A percentile compares a stretch with the other conserved stretches of the same genome.
These are phyloP conservation scores for Sphaeridia pumilis DNA, from an alignment of 2,888 invertebrate species.

Conservation along the genomic window DNA sequence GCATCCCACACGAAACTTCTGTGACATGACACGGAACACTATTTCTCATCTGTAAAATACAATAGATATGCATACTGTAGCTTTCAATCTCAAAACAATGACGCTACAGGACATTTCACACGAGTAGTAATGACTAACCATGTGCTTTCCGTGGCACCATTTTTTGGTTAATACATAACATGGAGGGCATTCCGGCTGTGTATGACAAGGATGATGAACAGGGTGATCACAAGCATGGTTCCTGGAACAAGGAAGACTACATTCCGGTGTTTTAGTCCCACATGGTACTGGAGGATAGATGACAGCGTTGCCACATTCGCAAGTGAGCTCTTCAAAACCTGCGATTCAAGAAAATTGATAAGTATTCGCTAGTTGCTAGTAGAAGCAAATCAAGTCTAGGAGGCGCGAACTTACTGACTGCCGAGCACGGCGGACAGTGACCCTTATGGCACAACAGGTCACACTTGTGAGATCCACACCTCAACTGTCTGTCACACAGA, in stretches of 20 bases:
- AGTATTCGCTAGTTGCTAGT: too few species aligned
- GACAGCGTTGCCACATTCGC: constrained; percentile 79
- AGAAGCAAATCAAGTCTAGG: too few species aligned
- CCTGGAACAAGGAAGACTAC: constrained; percentile 63
- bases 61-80: neutral
- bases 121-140: constrained; percentile 41
- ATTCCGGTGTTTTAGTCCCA: constrained; percentile 73
- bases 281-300: constrained; percentile 85
- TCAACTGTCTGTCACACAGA: constrained; percentile 65
- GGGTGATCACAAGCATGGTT: constrained; percentile 67
- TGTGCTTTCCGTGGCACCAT: constrained; percentile 69
- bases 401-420: constrained; percentile 50
- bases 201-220: constrained; percentile 75
- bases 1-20: constrained; percentile 79
- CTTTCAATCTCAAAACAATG: too few species aligned
- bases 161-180: constrained; percentile 76
- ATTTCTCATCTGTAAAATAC: constrained; percentile 53
- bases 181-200: constrained; percentile 60
- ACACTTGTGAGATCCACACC: constrained; percentile 82
- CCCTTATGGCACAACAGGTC: constrained; percentile 80
- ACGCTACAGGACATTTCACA: neutral
- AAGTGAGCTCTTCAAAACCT: constrained; percentile 72
- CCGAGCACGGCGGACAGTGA: constrained; percentile 63
- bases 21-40: constrained; percentile 78
- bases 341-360: too few species aligned